These are phyloP conservation scores for Copsychus sechellarum DNA, from an alignment of 2,113 vertebrate species.

Conservation along the genomic window DNA sequence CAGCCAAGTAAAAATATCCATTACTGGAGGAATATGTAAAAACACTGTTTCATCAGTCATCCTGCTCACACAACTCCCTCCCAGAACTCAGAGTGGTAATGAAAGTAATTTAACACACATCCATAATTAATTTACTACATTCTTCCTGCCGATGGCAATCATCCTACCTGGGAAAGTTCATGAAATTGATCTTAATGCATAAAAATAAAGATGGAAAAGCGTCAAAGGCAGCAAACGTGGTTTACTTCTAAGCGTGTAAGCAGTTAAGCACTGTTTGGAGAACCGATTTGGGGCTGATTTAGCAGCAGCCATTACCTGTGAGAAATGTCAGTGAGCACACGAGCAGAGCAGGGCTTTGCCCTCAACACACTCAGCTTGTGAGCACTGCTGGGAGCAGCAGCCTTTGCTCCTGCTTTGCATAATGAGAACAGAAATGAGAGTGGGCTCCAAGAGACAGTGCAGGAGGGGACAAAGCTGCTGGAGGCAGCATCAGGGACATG, in stretches of 20 bases:
- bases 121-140: slow-evolving; percentile 93
- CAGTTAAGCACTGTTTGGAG: slow-evolving; percentile 55
- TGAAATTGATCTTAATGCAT: slow-evolving; percentile 75
- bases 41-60: slow-evolving; percentile 79
- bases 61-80: slow-evolving; percentile 71
- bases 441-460: background rate
- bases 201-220: slow-evolving; percentile 56
- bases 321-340: background rate
- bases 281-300: slow-evolving; percentile 56
- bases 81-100: slow-evolving; percentile 81
- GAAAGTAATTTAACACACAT: slow-evolving; percentile 96
- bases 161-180: slow-evolving; percentile 71
- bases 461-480: background rate
- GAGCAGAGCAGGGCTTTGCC: background rate
- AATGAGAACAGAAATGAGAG: background rate
- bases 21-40: slow-evolving; percentile 66
- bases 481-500: accelerated
- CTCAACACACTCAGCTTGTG: accelerated
- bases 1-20: slow-evolving; percentile 32
- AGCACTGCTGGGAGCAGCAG: background rate
- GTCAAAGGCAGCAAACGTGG: slow-evolving; percentile 49
- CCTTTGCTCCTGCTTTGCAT: background rate
- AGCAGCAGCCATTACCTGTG: slow-evolving; percentile 42
- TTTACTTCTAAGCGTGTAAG: slow-evolving; percentile 46
- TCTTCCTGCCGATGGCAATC: slow-evolving; percentile 71